phyloP scores from a whole-genome alignment of 2,113 vertebrate species.

The Piaya cayana region DNA sequence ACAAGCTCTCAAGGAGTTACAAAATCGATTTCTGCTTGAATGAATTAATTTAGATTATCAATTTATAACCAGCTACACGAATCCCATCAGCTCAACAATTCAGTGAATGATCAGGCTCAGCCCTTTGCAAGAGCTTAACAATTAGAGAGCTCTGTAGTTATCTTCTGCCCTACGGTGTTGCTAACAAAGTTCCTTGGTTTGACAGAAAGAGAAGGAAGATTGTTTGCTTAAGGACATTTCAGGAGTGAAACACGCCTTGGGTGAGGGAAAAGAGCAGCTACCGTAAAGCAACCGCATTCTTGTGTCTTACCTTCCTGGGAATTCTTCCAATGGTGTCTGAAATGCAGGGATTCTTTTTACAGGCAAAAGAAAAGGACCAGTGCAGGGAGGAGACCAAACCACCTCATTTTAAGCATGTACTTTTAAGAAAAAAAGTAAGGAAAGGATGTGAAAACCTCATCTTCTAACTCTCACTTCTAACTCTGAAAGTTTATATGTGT shows the following conservation, averaged over 20 bases:
- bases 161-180: not conserved
- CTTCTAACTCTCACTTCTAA: not conserved
- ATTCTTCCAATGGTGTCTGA: not conserved
- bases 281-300: not conserved
- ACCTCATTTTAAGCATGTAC: not conserved
- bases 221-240: constrained; percentile 39
- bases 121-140: constrained; percentile 65
- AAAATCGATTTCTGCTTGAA: constrained; percentile 86
- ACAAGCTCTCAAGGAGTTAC: constrained; percentile 83
- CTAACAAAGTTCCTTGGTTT: constrained; percentile 21
- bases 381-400: not conserved
- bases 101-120: constrained; percentile 78
- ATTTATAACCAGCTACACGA: constrained; percentile 85
- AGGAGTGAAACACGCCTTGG: not conserved
- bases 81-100: constrained; percentile 83
- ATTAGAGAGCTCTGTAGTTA: constrained; percentile 61
- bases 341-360: not conserved
- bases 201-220: constrained; percentile 30
- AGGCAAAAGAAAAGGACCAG: not conserved
- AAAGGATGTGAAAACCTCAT: not conserved
- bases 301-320: not conserved
- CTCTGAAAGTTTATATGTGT: not conserved
- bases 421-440: not conserved
- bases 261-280: constrained; percentile 1
- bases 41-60: constrained; percentile 90